These are phyloP conservation scores for Lasioglossum zephyrum DNA, from an alignment of 2,888 invertebrate species.

Conservation along the genomic window DNA sequence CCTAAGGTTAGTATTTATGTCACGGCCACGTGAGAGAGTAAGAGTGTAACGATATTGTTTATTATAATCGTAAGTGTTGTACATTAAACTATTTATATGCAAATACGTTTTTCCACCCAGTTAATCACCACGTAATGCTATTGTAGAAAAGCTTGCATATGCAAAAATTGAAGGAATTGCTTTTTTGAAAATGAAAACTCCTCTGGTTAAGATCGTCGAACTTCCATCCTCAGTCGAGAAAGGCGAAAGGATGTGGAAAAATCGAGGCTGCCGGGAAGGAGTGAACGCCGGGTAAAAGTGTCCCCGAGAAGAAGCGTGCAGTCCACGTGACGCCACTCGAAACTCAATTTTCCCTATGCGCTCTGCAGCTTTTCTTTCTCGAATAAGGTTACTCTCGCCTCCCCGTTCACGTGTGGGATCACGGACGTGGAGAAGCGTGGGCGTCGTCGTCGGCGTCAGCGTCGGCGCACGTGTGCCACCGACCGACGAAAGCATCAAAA, in stretches of 20 bases:
- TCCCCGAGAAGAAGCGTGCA: conserved; percentile 49
- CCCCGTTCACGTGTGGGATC: conserved; percentile 33
- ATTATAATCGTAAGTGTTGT: no score
- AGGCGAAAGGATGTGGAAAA: conserved; percentile 11
- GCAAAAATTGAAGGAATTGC: background rate
- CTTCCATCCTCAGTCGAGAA: background rate
- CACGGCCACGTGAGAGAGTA: no score
- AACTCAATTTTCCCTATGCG: conserved; percentile 75
- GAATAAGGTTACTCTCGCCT: conserved; percentile 69
- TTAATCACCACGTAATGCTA: no score
- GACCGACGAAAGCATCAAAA: conserved; percentile 3
- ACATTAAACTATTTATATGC: no score
- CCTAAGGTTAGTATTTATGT: no score
- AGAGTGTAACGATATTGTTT: no score
- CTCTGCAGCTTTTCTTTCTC: conserved; percentile 61
- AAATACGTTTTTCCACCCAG: no score
- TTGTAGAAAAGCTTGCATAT: background rate
- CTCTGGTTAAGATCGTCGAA: conserved; percentile 36
- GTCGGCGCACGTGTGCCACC: conserved; percentile 1
- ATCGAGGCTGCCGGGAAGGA: conserved; percentile 2
- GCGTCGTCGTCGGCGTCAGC: background rate
- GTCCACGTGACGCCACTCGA: conserved; percentile 58
- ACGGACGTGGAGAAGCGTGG: background rate
- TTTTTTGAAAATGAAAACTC: background rate
- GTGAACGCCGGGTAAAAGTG: conserved; percentile 16